These are phyloP conservation scores for Drosophila tanythrix DNA, from an alignment of 2,888 invertebrate genomes.

Conservation along the genomic window DNA sequence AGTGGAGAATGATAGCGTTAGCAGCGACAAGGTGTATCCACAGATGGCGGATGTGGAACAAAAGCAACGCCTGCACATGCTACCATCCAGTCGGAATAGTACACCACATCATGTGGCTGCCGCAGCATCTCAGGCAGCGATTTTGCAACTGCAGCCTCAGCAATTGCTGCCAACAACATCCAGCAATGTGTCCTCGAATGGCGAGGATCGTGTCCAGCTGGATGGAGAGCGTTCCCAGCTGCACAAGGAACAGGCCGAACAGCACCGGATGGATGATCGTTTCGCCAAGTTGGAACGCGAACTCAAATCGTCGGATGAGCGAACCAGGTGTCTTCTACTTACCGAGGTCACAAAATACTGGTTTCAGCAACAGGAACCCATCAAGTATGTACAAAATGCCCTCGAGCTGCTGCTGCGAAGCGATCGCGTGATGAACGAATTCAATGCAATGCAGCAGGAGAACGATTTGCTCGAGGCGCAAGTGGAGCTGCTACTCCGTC, in stretches of 20 bases:
- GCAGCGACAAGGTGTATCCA: conserved; percentile 78
- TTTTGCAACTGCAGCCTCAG: conserved; percentile 31
- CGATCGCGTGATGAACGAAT: conserved; percentile 82
- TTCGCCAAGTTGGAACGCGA: conserved; percentile 77
- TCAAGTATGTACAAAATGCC: conserved; percentile 73
- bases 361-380: conserved; percentile 68
- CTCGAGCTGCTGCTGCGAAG: conserved; percentile 75
- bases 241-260: conserved; percentile 55
- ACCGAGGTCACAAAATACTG: conserved; percentile 74
- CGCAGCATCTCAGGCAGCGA: conserved; percentile 4
- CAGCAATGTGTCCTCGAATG: conserved; percentile 47
- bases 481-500: conserved; percentile 54
- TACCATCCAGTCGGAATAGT: conserved; percentile 77
- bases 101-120: conserved; percentile 72
- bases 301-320: conserved; percentile 73
- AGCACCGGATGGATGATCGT: conserved; percentile 37
- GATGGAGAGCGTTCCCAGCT: conserved; percentile 3
- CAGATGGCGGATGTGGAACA: conserved; percentile 47
- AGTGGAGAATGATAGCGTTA: conserved; percentile 60
- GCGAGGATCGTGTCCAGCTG: conserved; percentile 1
- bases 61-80: conserved; percentile 65
- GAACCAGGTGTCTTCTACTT: conserved; percentile 74
- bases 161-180: conserved; percentile 51
- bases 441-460: conserved; percentile 76
- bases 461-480: conserved; percentile 76